These are phyloP conservation scores for Fregetta grallaria DNA, from an alignment of 2,113 vertebrate genomes.

Conservation along the genomic window DNA sequence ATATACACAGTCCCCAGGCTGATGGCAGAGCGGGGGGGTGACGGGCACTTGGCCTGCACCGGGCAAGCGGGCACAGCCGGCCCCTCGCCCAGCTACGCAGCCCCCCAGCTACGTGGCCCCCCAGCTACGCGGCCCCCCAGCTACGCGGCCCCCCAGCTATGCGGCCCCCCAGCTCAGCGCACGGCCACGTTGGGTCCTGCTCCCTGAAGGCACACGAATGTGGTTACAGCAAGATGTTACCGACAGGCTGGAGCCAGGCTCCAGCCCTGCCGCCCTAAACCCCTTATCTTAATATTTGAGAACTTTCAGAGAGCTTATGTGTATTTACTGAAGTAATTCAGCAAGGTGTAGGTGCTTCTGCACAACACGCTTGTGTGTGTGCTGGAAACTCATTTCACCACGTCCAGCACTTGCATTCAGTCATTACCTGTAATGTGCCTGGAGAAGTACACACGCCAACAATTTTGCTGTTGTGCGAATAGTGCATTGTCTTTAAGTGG, in stretches of 20 bases:
- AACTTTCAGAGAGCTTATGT: not conserved
- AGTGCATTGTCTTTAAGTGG: not conserved
- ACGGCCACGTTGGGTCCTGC: not conserved
- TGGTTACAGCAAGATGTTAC: not conserved
- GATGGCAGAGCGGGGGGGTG: not conserved
- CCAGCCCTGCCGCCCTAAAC: not conserved
- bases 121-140: not conserved
- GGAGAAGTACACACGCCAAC: not conserved
- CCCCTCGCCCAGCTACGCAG: not conserved
- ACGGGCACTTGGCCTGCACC: not conserved
- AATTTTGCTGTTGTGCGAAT: not conserved
- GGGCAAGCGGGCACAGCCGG: not conserved
- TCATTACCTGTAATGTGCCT: not conserved
- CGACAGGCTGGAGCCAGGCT: not conserved
- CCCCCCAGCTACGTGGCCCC: not conserved
- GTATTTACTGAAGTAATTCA: not conserved
- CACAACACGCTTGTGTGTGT: not conserved
- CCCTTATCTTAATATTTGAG: not conserved
- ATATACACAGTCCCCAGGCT: not conserved
- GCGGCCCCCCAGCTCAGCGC: rapidly evolving
- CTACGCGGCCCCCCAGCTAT: not conserved
- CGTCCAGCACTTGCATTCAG: not conserved
- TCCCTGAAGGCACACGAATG: rapidly evolving
- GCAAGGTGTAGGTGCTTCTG: not conserved
- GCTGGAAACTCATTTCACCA: not conserved